These are phyloP conservation scores for Proales similis DNA, from an alignment of 1,140 invertebrate genomes.

Conservation along the genomic window DNA sequence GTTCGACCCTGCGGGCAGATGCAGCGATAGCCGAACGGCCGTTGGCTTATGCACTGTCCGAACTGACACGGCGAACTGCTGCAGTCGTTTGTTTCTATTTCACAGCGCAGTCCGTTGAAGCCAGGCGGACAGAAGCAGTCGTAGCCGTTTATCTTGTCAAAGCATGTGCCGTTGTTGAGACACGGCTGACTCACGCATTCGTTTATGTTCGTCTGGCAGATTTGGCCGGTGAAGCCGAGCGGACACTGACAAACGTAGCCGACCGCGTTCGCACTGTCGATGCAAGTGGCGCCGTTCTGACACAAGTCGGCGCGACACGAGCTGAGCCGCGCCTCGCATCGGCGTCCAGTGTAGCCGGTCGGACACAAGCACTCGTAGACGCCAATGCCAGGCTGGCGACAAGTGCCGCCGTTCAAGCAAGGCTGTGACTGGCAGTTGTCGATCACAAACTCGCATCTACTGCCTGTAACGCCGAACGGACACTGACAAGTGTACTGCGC, in stretches of 20 bases:
- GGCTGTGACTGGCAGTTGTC: conserved; percentile 39
- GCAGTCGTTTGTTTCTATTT: conserved; percentile 34
- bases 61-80: conserved; percentile 10
- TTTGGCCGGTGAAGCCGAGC: conserved; percentile 25
- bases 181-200: conserved; percentile 68
- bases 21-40: conserved; percentile 54
- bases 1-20: conserved; percentile 76
- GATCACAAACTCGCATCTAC: conserved; percentile 38
- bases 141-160: conserved; percentile 68
- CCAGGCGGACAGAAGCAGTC: conserved; percentile 50
- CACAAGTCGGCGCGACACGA: conserved; percentile 64
- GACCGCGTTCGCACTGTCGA: conserved; percentile 41
- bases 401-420: conserved; percentile 40
- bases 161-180: conserved; percentile 78
- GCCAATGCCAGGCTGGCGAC: conserved; percentile 57
- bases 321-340: conserved; percentile 7
- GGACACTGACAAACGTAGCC: conserved; percentile 38
- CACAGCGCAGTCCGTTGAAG: conserved; percentile 30
- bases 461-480: conserved; percentile 24
- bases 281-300: conserved; percentile 79
- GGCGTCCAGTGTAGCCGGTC: conserved; percentile 33
- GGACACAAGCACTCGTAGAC: conserved; percentile 36
- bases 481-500: conserved; percentile 39
- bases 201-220: conserved; percentile 58
- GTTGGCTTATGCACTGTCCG: conserved; percentile 7